Percentiles rank a stretch among this genome's conserved stretches.
phyloP scores from a whole-genome alignment of 2,888 invertebrate genomes.

The Orthosia gracilis region DNA sequence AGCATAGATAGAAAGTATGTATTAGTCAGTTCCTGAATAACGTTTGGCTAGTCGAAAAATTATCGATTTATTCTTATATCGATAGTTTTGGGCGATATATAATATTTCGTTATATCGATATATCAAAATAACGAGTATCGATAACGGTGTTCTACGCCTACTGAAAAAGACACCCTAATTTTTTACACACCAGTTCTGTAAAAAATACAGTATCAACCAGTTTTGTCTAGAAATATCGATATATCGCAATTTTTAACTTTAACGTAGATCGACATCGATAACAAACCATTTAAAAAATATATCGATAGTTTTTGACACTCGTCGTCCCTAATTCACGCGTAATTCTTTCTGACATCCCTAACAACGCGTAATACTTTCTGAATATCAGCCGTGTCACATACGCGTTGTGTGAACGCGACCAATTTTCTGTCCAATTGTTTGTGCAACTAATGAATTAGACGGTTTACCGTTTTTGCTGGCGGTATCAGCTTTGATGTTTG shows the following conservation, averaged over 20 bases:
- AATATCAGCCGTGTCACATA: slow-evolving; percentile 64
- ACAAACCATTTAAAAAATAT: background rate
- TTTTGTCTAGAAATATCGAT: background rate
- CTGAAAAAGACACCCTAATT: background rate
- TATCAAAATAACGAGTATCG: background rate
- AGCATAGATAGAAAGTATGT: slow-evolving; percentile 72
- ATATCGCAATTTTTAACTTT: background rate
- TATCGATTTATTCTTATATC: background rate
- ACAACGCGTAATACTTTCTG: slow-evolving; percentile 62
- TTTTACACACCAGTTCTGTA: background rate
- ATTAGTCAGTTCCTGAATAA: slow-evolving; percentile 72
- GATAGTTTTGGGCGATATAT: background rate
- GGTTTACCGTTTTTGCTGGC: slow-evolving; percentile 47
- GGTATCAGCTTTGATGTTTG: slow-evolving; percentile 42
- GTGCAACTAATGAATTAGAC: slow-evolving; percentile 54
- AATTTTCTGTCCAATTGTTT: slow-evolving; percentile 61
- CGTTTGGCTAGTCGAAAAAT: background rate
- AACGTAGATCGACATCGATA: background rate
- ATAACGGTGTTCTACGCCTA: background rate
- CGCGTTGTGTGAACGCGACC: slow-evolving; percentile 66
- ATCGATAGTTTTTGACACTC: background rate
- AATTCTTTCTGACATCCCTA: slow-evolving; percentile 66
- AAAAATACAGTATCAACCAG: background rate
- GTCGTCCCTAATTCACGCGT: slow-evolving; percentile 31
- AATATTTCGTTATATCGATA: background rate